These are phyloP conservation scores for Ecdyonurus torrentis DNA, from an alignment of 2,888 invertebrate species.

Conservation along the genomic window DNA sequence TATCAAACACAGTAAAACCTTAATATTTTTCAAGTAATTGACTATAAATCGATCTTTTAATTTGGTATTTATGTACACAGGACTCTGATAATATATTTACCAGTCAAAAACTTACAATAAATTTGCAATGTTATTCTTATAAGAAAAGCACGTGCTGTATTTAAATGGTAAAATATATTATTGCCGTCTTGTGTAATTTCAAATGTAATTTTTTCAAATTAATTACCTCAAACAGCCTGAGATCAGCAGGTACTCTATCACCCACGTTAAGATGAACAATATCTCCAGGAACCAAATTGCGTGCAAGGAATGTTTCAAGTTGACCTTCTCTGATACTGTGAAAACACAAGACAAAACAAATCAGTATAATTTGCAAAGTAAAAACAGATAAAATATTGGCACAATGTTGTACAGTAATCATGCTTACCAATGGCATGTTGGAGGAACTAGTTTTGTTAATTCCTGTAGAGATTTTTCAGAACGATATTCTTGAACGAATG, in stretches of 20 bases:
- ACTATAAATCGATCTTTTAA: no score
- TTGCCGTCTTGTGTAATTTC: no score
- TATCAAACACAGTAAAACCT: no score
- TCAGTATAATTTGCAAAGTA: conserved; percentile 2
- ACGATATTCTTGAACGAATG: conserved; percentile 96
- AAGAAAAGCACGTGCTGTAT: no score
- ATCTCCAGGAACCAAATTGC: conserved; percentile 95
- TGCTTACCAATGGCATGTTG: conserved; percentile 76
- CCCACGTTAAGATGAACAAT: conserved; percentile 84
- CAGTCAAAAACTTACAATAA: no score
- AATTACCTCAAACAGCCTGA: conserved; percentile 68
- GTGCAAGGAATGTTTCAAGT: conserved; percentile 76
- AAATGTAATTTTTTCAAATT: no score
- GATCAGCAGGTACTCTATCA: conserved; percentile 92
- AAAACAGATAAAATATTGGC: background rate
- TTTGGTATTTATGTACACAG: no score
- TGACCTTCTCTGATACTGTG: conserved; percentile 76
- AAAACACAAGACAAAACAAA: conserved; percentile 7
- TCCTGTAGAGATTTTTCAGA: conserved; percentile 97
- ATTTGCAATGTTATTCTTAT: no score
- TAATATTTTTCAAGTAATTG: no score
- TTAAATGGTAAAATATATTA: no score
- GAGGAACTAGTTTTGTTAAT: conserved; percentile 92
- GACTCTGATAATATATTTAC: no score
- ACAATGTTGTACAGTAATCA: conserved; percentile 4